phyloP scores from a whole-genome alignment of 2,888 invertebrate species.

The Trissolcus japonicus region DNA sequence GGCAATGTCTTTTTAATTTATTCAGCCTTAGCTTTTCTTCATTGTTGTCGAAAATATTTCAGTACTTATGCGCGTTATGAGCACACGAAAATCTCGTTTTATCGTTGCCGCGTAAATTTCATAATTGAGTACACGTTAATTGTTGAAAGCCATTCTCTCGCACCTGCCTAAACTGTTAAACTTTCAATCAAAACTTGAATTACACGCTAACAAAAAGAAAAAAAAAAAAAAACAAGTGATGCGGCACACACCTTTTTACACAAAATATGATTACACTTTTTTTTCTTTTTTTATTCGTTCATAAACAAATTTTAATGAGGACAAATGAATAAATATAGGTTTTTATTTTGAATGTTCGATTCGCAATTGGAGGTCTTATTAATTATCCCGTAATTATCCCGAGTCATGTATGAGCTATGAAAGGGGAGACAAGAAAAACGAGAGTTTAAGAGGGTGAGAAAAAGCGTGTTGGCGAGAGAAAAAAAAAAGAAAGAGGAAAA shows the following conservation, averaged over 20 bases:
- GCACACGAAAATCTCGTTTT: constrained; percentile 36
- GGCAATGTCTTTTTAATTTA: constrained; percentile 55
- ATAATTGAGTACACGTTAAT: constrained; percentile 25
- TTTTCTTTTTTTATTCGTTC: too few relatives aligned
- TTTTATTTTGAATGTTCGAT: constrained; percentile 31
- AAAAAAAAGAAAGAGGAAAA: constrained; percentile 26
- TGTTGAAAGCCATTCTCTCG: too few relatives aligned
- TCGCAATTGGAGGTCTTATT: constrained; percentile 55
- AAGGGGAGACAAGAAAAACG: constrained; percentile 53
- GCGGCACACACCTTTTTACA: too few relatives aligned
- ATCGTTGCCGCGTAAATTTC: constrained; percentile 28
- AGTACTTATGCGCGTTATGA: constrained; percentile 30
- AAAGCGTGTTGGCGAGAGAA: constrained; percentile 56
- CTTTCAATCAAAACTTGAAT: too few relatives aligned
- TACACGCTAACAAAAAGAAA: too few relatives aligned
- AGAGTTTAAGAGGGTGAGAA: constrained; percentile 56
- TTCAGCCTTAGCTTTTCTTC: constrained; percentile 48
- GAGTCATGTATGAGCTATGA: constrained; percentile 54
- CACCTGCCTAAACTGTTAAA: too few relatives aligned
- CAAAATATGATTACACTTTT: too few relatives aligned
- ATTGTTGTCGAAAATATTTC: constrained; percentile 41
- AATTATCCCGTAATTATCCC: constrained; percentile 63
- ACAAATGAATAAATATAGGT: constrained; percentile 10
- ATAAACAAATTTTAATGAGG: too few relatives aligned
- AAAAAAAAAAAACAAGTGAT: too few relatives aligned